Percentiles rank a stretch among this genome's conserved stretches.
These are phyloP conservation scores for Auanema sp. DNA, from an alignment of 2,888 invertebrate genomes.

Conservation along the genomic window DNA sequence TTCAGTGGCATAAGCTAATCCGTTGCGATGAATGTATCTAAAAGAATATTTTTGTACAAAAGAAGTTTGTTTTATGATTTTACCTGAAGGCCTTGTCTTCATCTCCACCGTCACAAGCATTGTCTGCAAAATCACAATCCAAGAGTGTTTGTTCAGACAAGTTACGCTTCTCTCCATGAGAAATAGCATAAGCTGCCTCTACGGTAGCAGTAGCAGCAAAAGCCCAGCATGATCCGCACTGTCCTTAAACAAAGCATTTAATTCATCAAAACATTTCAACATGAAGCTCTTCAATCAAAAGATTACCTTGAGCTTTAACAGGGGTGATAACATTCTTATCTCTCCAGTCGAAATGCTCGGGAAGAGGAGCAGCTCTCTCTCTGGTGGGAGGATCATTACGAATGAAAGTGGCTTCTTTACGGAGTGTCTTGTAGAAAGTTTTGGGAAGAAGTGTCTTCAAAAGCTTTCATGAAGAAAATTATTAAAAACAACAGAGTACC, in stretches of 20 bases:
- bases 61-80: neutral
- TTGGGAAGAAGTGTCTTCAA: conserved; percentile 50
- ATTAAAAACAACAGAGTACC: conserved; percentile 28
- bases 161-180: conserved; percentile 45
- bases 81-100: conserved; percentile 67
- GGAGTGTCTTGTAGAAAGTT: conserved; percentile 47
- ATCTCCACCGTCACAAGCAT: conserved; percentile 67
- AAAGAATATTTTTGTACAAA: conserved; percentile 12
- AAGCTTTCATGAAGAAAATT: neutral
- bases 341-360: conserved; percentile 61
- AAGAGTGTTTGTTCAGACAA: conserved; percentile 59
- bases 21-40: conserved; percentile 62
- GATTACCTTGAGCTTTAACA: conserved; percentile 57
- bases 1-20: conserved; percentile 80
- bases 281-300: neutral
- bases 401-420: conserved; percentile 52
- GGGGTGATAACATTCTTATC: conserved; percentile 60
- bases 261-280: neutral
- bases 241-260: conserved; percentile 22
- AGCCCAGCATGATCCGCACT: conserved; percentile 63
- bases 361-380: conserved; percentile 30
- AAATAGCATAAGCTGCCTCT: conserved; percentile 59
- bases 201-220: conserved; percentile 63
- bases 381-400: conserved; percentile 27
- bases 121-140: conserved; percentile 64